Evolutionary conservation across 2,888 invertebrate species (phyloP), one percentile per base, ranked within the genome.

Genomic region (Salpingus planirostris): DNA sequence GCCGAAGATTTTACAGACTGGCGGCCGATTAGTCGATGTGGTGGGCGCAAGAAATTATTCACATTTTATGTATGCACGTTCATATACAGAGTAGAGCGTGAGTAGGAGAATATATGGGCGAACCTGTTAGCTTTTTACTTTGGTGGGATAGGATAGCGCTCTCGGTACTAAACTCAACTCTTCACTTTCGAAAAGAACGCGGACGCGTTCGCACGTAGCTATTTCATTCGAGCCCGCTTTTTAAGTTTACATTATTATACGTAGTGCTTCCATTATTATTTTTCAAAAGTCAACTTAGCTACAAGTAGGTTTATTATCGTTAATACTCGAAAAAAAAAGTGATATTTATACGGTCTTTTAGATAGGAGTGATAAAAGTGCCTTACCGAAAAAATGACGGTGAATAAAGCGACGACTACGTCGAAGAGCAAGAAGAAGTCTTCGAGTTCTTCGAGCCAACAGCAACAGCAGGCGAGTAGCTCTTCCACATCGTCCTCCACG

Each of bases 311-410:
- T n/a, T n/a, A n/a, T n/a, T n/a, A n/a, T n/a, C n/a, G n/a, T n/a
- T n/a, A n/a, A n/a, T n/a, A n/a, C n/a, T n/a, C n/a, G n/a, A n/a
- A n/a, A n/a, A n/a, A n/a, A n/a, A n/a, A n/a, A n/a, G n/a, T n/a
- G n/a, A n/a, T n/a, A n/a, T n/a, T n/a, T n/a, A n/a, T n/a, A n/a
- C n/a, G n/a, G n/a, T n/a, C n/a, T n/a, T n/a, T n/a, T 11, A n/a
- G 10, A 21, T 24, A 8, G 29, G 21, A 23, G 31, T 31, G 28
- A 34, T 22, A 13, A 11, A 25, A 21, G 15, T 27, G 35, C 18
- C 14, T 23, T 10, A 30, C n/a, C n/a, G n/a, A n/a, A n/a, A 29
- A 36, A 33, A 60, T 61, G 61, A 61, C 60, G 33, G 57, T 61
- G 41, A 58, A 54, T 33, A 60, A 61, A 52, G 41, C 54, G 22